Percentiles rank a stretch among this genome's conserved stretches.
Evolutionary conservation across 2,888 invertebrate species (phyloP).

Genomic region (Sinopyrophorus schimmeli): DNA sequence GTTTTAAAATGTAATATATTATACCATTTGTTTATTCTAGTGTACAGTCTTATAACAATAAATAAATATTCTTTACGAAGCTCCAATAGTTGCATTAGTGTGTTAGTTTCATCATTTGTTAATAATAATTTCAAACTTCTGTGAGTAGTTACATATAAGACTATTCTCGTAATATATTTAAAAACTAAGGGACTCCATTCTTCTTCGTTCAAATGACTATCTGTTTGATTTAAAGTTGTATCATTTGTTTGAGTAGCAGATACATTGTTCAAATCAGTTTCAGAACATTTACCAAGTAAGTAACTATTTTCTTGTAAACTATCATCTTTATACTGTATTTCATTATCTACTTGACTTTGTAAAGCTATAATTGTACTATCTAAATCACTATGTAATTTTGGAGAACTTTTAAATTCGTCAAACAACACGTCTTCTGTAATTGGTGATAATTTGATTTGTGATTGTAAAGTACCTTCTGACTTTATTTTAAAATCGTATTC

Average conservation of each 20-base stretch:
- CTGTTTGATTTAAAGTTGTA: not conserved
- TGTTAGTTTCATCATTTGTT: conserved; percentile 12
- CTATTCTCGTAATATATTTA: conserved; percentile 7
- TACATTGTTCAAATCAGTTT: too few species aligned
- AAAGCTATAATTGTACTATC: too few species aligned
- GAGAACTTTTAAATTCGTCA: too few species aligned
- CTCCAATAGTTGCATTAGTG: conserved; percentile 17
- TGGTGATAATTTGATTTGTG: too few species aligned
- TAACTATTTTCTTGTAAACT: too few species aligned
- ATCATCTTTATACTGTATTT: too few species aligned
- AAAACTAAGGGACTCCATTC: not conserved
- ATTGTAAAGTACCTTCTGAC: too few species aligned
- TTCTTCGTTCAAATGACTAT: not conserved
- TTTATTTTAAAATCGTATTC: too few species aligned
- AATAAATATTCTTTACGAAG: conserved; percentile 10
- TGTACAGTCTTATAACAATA: conserved; percentile 25
- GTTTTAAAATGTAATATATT: conserved; percentile 30
- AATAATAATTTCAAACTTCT: conserved; percentile 23
- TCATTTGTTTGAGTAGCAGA: not conserved
- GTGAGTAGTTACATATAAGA: conserved; percentile 27
- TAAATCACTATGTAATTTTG: too few species aligned
- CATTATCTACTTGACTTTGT: too few species aligned
- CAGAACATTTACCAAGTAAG: too few species aligned
- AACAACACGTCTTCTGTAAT: too few species aligned
- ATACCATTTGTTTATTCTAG: conserved; percentile 37